Conservation (phyloP, 2,113 vertebrate genomes). For the Pogonocichla stellata region DNA sequence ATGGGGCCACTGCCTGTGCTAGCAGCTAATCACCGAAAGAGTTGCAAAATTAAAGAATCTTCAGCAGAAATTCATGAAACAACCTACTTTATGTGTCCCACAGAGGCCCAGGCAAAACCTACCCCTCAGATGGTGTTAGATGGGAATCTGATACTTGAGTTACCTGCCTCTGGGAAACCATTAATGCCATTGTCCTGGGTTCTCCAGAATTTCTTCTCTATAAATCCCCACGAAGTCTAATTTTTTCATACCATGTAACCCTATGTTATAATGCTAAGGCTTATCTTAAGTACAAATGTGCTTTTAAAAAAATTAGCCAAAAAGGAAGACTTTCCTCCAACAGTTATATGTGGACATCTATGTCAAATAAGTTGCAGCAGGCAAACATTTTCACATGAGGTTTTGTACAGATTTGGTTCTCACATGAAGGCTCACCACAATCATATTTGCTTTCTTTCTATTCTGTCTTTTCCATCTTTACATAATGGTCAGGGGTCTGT, state of each 20-base stretch:
- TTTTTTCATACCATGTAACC: neutral
- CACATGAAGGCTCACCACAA: neutral
- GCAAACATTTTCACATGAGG: neutral
- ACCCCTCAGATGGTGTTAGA: neutral
- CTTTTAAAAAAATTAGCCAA: neutral
- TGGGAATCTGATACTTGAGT: neutral
- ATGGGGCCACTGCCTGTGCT: neutral
- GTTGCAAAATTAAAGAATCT: neutral
- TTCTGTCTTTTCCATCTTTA: neutral
- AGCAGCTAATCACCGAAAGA: neutral
- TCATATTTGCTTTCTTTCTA: neutral
- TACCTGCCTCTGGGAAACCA: neutral
- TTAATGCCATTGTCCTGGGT: neutral
- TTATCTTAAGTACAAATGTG: neutral
- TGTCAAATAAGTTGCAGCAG: neutral
- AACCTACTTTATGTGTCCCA: accelerated
- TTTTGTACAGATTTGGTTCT: neutral
- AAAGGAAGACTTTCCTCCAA: neutral
- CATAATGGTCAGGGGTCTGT: neutral
- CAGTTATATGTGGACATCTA: neutral
- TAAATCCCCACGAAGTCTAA: neutral
- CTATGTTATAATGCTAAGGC: neutral
- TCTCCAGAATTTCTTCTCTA: neutral
- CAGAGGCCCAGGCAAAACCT: neutral
- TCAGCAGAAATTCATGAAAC: neutral